Evolutionary conservation across 2,888 invertebrate genomes (phyloP).

Genomic region (Cheilosia grossa): DNA sequence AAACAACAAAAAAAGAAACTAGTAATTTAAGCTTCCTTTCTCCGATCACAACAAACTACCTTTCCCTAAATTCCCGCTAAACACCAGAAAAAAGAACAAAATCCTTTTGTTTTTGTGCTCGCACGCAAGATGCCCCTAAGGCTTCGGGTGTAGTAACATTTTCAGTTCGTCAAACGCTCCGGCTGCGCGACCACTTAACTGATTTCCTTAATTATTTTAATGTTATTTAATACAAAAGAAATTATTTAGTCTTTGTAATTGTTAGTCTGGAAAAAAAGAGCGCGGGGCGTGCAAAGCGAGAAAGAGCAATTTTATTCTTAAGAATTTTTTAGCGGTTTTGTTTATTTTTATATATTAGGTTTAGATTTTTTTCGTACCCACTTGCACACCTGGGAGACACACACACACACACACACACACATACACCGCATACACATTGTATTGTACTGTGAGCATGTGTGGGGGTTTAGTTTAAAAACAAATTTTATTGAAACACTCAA

Average conservation of each 20-base stretch:
- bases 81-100: conserved; percentile 25
- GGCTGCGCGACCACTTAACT: conserved; percentile 2
- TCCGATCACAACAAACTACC: conserved; percentile 40
- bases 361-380: conserved; percentile 33
- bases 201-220: conserved; percentile 35
- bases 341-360: conserved; percentile 19
- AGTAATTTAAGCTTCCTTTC: conserved; percentile 60
- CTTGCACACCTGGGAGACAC: conserved; percentile 53
- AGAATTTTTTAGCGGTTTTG: conserved; percentile 40
- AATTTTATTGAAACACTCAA: conserved; percentile 68
- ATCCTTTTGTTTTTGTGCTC: conserved; percentile 10
- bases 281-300: not conserved
- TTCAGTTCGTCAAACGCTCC: conserved; percentile 23
- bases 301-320: conserved; percentile 35
- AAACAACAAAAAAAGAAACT: conserved; percentile 50
- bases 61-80: conserved; percentile 42
- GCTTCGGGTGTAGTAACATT: conserved; percentile 38
- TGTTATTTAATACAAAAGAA: not conserved
- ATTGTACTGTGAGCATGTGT: conserved; percentile 62
- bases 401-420: too few species aligned
- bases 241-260: conserved; percentile 7
- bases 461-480: conserved; percentile 48
- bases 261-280: conserved; percentile 1
- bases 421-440: conserved; percentile 50
- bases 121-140: conserved; percentile 8